phyloP scores from a whole-genome alignment of 1,140 invertebrate species.

The Eupeodes corollae region DNA sequence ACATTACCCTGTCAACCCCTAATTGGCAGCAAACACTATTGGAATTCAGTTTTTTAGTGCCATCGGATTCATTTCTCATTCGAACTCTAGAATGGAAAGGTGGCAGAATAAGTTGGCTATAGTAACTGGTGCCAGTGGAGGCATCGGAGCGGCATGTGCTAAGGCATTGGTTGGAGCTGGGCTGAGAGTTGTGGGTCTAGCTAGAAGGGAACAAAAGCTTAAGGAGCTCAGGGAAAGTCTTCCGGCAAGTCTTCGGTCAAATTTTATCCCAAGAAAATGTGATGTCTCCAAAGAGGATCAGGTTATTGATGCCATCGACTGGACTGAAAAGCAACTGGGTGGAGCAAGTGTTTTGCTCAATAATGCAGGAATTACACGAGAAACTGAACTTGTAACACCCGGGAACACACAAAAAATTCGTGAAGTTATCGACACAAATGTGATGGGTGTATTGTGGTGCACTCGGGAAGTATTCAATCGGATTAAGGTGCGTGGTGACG shows the following conservation, averaged over 20 bases:
- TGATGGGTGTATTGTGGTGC: constrained; percentile 54
- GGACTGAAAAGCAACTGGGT: constrained; percentile 49
- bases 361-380: constrained; percentile 52
- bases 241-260: constrained; percentile 23
- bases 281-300: constrained; percentile 58
- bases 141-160: constrained; percentile 44
- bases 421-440: constrained; percentile 52
- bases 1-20: too few relatives aligned
- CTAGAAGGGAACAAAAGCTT: constrained; percentile 48
- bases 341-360: constrained; percentile 61
- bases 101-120: constrained; percentile 34
- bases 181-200: constrained; percentile 57
- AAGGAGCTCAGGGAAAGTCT: constrained; percentile 36
- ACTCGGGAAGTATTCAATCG: constrained; percentile 52
- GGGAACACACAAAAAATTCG: constrained; percentile 32
- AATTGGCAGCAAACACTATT: too few relatives aligned
- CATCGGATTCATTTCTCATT: neutral
- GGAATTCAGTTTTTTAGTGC: too few relatives aligned
- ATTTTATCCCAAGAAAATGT: constrained; percentile 41
- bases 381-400: constrained; percentile 42
- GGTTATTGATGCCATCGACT: constrained; percentile 53
- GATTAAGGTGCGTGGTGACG: constrained; percentile 51
- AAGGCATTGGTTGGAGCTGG: constrained; percentile 40
- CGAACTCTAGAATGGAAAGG: constrained; percentile 24
- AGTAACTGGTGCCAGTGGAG: constrained; percentile 41